Evolutionary conservation across 2,797 vertebrate genomes (phyloP).

Genomic region (Calcarius lapponicus): DNA sequence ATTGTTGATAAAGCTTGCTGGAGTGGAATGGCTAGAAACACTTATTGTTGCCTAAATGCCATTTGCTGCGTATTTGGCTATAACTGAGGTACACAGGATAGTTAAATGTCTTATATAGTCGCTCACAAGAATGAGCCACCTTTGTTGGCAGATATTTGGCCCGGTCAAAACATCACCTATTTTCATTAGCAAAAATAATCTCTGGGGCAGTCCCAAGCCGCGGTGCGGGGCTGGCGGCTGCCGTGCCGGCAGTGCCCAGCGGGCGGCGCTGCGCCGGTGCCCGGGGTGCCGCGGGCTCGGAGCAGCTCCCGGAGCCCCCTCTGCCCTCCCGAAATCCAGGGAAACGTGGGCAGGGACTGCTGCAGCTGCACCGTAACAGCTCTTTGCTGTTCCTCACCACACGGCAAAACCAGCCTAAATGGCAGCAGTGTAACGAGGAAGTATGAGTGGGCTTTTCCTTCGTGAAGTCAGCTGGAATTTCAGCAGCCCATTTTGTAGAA

Average conservation of each 20-base stretch:
- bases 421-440: not conserved
- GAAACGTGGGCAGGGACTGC: not conserved
- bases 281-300: not conserved
- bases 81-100: not conserved
- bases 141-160: not conserved
- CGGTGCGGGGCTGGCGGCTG: fast-evolving
- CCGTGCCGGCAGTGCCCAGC: not conserved
- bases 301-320: not conserved
- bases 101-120: not conserved
- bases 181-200: not conserved
- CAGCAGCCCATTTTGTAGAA: not conserved
- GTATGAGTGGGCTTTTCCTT: not conserved
- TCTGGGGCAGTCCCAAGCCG: not conserved
- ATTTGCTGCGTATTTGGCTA: not conserved
- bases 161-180: not conserved
- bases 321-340: not conserved
- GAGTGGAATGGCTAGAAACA: not conserved
- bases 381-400: not conserved
- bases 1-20: not conserved
- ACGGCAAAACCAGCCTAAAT: not conserved
- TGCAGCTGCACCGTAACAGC: not conserved
- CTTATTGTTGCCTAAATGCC: not conserved
- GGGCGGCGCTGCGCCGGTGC: not conserved
- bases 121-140: not conserved
- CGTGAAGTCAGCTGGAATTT: not conserved